Conservation (phyloP, 1,140 invertebrate genomes). For the Laupala kohalensis region DNA sequence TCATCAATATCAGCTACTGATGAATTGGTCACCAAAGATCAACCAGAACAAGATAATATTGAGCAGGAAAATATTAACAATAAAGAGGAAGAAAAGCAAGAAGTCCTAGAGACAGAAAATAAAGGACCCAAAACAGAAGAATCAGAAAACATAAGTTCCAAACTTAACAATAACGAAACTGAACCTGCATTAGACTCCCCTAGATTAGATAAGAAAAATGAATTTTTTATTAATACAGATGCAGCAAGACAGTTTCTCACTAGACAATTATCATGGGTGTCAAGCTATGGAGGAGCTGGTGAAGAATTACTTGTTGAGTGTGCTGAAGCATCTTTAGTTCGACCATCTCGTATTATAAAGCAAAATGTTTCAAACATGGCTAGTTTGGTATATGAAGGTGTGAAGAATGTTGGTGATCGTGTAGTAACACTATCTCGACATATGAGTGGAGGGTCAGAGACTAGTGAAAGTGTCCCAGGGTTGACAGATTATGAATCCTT, state of each 20-base stretch:
- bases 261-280: constrained; percentile 57
- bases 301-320: constrained; percentile 51
- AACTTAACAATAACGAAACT: constrained; percentile 10
- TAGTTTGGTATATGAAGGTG: constrained; percentile 56
- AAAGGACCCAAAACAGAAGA: neutral
- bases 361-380: constrained; percentile 43
- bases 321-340: constrained; percentile 38
- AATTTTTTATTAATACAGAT: constrained; percentile 57
- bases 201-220: constrained; percentile 44
- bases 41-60: neutral
- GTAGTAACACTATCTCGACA: constrained; percentile 55
- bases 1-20: constrained; percentile 19
- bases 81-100: neutral
- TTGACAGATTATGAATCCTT: constrained; percentile 34
- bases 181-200: constrained; percentile 26
- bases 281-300: constrained; percentile 38
- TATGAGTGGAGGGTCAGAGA: constrained; percentile 57
- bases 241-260: constrained; percentile 55
- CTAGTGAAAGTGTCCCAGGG: constrained; percentile 28
- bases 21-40: constrained; percentile 11
- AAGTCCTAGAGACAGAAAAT: neutral
- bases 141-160: constrained; percentile 17
- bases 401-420: constrained; percentile 59
- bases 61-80: neutral
- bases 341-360: constrained; percentile 17